phyloP scores from a whole-genome alignment of 1,140 invertebrate species.

The Drosophila ercepeae region DNA sequence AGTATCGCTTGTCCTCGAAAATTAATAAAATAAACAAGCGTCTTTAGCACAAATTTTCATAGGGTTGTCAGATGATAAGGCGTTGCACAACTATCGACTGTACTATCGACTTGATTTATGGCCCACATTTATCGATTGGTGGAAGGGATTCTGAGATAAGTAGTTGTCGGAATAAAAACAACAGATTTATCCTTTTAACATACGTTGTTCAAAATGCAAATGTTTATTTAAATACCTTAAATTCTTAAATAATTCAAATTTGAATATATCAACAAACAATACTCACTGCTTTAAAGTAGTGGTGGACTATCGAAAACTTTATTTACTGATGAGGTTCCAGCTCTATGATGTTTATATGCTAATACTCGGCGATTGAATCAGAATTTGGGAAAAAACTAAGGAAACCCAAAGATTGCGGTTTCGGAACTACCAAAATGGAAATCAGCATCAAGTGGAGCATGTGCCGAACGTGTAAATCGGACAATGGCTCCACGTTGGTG shows the following conservation, averaged over 20 bases:
- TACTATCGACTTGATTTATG: background rate
- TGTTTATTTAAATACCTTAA: too few relatives aligned
- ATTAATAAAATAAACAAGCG: constrained; percentile 42
- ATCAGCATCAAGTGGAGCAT: constrained; percentile 74
- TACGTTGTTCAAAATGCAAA: too few relatives aligned
- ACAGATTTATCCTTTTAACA: background rate
- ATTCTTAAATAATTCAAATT: too few relatives aligned
- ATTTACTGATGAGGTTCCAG: background rate
- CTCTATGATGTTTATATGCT: background rate
- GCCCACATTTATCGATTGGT: background rate
- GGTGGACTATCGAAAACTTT: background rate
- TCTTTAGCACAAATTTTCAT: constrained; percentile 15
- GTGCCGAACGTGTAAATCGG: constrained; percentile 59
- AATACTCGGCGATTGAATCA: constrained; percentile 4
- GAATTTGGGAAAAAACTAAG: background rate
- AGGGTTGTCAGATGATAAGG: constrained; percentile 15
- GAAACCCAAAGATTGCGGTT: background rate
- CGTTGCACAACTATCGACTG: constrained; percentile 1
- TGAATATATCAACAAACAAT: too few relatives aligned
- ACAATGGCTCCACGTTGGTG: constrained; percentile 21
- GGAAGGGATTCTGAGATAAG: background rate
- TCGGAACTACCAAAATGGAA: constrained; percentile 44
- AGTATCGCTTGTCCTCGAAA: constrained; percentile 8
- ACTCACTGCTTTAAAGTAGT: background rate
- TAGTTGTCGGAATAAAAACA: background rate